Evolutionary conservation across 2,113 vertebrate species (phyloP).

Genomic region (Pelobates fuscus): DNA sequence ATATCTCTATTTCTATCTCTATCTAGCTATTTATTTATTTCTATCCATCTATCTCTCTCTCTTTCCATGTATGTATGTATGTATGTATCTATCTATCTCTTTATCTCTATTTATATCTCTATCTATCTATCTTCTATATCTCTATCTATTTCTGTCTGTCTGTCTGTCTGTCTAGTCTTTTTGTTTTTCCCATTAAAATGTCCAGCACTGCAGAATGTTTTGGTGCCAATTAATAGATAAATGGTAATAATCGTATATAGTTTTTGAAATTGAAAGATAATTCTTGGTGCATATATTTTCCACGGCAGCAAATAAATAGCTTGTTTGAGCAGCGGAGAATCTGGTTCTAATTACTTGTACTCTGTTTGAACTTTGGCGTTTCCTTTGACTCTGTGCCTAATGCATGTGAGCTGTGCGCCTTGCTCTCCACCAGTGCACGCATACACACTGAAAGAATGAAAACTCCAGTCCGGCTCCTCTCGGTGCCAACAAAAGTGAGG

Average conservation of each 20-base stretch:
- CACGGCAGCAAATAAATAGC: constrained; percentile 65
- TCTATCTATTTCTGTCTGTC: too few species aligned
- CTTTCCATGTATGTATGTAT: too few species aligned
- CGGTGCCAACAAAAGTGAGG: constrained; percentile 80
- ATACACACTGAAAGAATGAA: constrained; percentile 54
- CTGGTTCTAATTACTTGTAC: constrained; percentile 90
- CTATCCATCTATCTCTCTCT: too few species aligned
- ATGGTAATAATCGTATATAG: too few species aligned
- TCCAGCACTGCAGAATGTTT: constrained; percentile 22
- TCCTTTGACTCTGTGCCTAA: constrained; percentile 84
- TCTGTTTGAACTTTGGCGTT: constrained; percentile 88
- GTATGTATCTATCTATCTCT: too few species aligned
- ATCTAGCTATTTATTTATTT: too few species aligned
- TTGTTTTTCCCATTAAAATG: too few species aligned
- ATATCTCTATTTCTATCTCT: background rate
- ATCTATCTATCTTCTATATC: too few species aligned
- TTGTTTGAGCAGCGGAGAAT: constrained; percentile 63
- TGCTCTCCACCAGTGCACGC: constrained; percentile 71
- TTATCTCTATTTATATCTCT: too few species aligned
- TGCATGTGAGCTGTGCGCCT: constrained; percentile 76
- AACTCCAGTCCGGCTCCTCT: constrained; percentile 61
- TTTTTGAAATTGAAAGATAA: too few species aligned
- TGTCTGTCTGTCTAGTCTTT: too few species aligned
- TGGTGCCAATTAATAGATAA: background rate
- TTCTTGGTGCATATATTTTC: background rate